Percentiles rank a stretch among this genome's conserved stretches.
These are phyloP conservation scores for Nanorana parkeri DNA, from an alignment of 2,113 vertebrate genomes.

Conservation along the genomic window DNA sequence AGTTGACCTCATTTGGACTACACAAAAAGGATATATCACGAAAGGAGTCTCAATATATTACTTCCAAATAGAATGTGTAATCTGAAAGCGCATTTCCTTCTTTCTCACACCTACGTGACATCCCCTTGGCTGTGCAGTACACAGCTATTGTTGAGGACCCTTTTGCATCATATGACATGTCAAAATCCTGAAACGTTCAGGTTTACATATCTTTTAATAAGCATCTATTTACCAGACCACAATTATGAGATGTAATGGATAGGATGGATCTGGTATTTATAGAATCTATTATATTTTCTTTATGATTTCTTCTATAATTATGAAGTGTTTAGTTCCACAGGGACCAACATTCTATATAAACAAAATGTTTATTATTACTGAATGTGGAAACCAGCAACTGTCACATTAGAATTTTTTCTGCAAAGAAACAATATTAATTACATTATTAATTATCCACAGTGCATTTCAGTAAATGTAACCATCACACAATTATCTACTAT, in stretches of 20 bases:
- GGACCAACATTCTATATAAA: background rate
- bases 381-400: slow-evolving; percentile 14
- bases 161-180: background rate
- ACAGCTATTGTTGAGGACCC: slow-evolving; percentile 9
- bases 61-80: slow-evolving; percentile 24
- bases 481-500: slow-evolving; percentile 43
- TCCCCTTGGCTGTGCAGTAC: background rate
- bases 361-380: slow-evolving; percentile 11
- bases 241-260: background rate
- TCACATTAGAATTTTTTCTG: slow-evolving; percentile 13
- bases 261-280: background rate
- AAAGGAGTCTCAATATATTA: slow-evolving; percentile 4
- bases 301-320: background rate
- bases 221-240: background rate
- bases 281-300: background rate
- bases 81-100: slow-evolving; percentile 17
- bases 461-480: slow-evolving; percentile 39
- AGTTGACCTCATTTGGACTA: slow-evolving; percentile 22
- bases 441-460: slow-evolving; percentile 49
- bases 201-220: background rate
- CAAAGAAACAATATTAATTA: slow-evolving; percentile 41
- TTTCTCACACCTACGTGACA: slow-evolving; percentile 23
- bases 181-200: background rate
- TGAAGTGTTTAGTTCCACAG: slow-evolving; percentile 2
- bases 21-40: slow-evolving; percentile 1